Evolutionary conservation across 2,888 invertebrate genomes (phyloP), one percentile per base, ranked within the genome.

Genomic region (Macrosoma leucophasiata): DNA sequence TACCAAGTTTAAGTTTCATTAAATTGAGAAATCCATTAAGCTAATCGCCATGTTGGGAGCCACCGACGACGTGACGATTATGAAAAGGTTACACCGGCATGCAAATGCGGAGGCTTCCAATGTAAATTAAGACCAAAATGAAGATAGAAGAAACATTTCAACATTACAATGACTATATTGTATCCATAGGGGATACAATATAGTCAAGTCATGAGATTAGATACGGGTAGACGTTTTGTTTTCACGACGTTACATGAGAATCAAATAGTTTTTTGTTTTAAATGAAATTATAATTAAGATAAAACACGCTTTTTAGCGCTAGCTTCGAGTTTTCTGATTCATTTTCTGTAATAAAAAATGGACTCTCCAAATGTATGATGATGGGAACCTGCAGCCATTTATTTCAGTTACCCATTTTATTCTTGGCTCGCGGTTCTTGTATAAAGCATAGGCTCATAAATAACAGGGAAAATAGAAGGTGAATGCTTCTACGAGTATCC

Each of bases 381-480:
- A 73, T 70, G 70, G 70, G 68, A 70, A 72, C 73, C 63, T 65
- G 60, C 50, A 62, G 59, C 67, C 67, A 78, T 79, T 74, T 65
- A 78, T 82, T 82, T 79, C 72, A 75, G 79, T 78, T 81, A 77
- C 70, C 72, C 74, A 74, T 77, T 79, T 79, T 74, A 79, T 77
- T 79, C 75, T 71, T 72, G 73, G 76, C 71, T 69, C 69, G 70
- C 65, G 75, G 77, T 79, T 71, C 70, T 71, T 67, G 74, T 75
- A 73, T 76, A 79, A 78, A 72, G 75, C 82, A 81, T 78, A 73
- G 81, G 71, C 71, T 62, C 79, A 82, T 84, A 84, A 84, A 84
- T 84, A 79, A 82, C 77, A 54, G 53, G 74, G 76, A 71, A 81
- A 82, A 82, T 82, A 81, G 81, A 81, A 84, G 81, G 82, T 81